Base-by-base conservation (phyloP, 2,888 invertebrate genomes). In the Gasteruption jaculator region DNA sequence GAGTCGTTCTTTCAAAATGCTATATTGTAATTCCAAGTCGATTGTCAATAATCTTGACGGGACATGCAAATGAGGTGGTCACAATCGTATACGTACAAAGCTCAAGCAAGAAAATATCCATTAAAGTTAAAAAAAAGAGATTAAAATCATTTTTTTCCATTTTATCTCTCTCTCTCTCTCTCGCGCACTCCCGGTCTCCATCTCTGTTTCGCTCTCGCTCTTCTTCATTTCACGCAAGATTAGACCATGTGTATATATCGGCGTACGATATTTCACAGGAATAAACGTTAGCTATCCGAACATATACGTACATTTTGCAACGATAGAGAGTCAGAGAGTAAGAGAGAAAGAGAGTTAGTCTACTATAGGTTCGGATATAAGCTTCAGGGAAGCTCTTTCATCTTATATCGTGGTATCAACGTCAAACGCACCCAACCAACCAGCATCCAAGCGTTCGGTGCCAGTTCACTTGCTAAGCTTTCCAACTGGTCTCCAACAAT, bases 321-420 rank as follows among this genome's bases (percentile, higher is more conserved):
- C 58, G 56, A 61, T 63, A 61, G 57, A 50, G 55, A 58, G 61
- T 55, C 52, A 54, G 58, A 58, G 53, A 58, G 55, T 52, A 49
- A 57, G 53, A 48, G 48, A 50, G 55, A 42, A 48, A 51, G 50
- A n/a, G n/a, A n/a, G n/a, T n/a, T n/a, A n/a, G n/a, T n/a, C n/a
- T n/a, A n/a, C n/a, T 61, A 61, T 61, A 62, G 61, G 57, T 63
- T n/a, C 56, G 61, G 63, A 63, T 68, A 66, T 67, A 67, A 63
- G 63, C 65, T 64, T 63, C 56, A n/a, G n/a, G n/a, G 59, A 60
- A 58, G 65, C 67, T 70, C 69, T 70, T 70, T 70, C 69, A 69
- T 68, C 69, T 69, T 70, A n/a, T n/a, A 70, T 69, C 69, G 63
- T 56, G 67, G 67, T 68, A 69, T 70, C 70, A 70, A 70, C 68